Evolutionary conservation across 2,113 vertebrate species (phyloP).

Genomic region (Crocuta crocuta): DNA sequence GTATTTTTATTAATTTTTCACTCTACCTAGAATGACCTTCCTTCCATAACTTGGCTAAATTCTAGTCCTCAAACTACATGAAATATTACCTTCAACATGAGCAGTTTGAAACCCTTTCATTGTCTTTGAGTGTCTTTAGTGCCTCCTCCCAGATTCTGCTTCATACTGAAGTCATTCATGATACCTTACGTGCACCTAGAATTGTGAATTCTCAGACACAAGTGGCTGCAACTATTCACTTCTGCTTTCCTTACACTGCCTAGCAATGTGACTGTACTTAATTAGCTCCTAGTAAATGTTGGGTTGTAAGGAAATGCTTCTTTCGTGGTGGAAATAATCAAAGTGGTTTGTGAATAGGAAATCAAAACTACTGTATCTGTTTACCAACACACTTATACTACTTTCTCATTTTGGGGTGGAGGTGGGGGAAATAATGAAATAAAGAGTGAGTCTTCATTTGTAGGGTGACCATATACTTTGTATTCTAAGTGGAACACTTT

Average conservation of each 20-base stretch:
- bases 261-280: not conserved
- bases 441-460: not conserved
- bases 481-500: not conserved
- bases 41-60: not conserved
- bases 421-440: not conserved
- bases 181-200: no score
- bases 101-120: not conserved
- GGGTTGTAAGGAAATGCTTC: not conserved
- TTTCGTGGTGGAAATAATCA: not conserved
- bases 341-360: not conserved
- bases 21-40: not conserved
- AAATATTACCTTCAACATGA: not conserved
- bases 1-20: not conserved
- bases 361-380: not conserved
- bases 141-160: not conserved
- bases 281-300: not conserved
- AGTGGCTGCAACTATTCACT: not conserved
- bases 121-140: not conserved
- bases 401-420: not conserved
- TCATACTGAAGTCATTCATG: not conserved
- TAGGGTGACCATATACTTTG: not conserved
- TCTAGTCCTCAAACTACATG: not conserved
- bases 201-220: not conserved
- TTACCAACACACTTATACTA: not conserved
- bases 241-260: not conserved